Evolutionary conservation across 2,113 vertebrate genomes (phyloP), one percentile per base, ranked within the genome.

Genomic region (Lepidiolamprologus cunningtoni): DNA sequence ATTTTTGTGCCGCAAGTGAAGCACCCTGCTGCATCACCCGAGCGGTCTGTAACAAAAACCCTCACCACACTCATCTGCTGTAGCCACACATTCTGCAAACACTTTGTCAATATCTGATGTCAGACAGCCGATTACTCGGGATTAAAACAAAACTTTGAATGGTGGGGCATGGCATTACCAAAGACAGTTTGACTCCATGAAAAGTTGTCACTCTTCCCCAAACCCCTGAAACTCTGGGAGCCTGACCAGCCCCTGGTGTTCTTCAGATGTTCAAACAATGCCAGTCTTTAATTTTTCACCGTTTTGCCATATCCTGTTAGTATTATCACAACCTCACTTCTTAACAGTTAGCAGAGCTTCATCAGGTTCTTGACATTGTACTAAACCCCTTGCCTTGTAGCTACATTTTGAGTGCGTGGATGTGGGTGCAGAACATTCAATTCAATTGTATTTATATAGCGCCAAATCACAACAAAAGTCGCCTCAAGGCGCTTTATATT

Each of bases 401-500:
- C 11, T 21, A 13, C 33, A 68, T 66, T 66, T 66, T 66, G 33
- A 66, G 31, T 66, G 33, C 1, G 1, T 66, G 33, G 6, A 66
- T 66, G 9, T 66, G 6, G 10, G 61, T 66, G 61, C 10, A 37
- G 61, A 37, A 66, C 12, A 3, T 57, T 57, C 21, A 57, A 3
- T 57, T 57, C 1, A 23, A 8, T 57, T 14, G 16, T 26, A 28
- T 28, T 57, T 57, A 28, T 16, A 1, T 0, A 28, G 55, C 1
- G 2, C 55, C 55, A 16, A 57, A 57, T 57, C 23, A 5, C 55
- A 28, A 57, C 23, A 57, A 57, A 57, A 16, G 55, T 57, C 23
- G 0, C 23, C 12, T 57, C 54, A 57, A 26, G 21, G 54, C 4
- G 0, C 54, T 55, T 55, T 2, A 1, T 57, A 26, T 26, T 14